phyloP scores from a whole-genome alignment of 2,797 vertebrate species.

The Alca torda region DNA sequence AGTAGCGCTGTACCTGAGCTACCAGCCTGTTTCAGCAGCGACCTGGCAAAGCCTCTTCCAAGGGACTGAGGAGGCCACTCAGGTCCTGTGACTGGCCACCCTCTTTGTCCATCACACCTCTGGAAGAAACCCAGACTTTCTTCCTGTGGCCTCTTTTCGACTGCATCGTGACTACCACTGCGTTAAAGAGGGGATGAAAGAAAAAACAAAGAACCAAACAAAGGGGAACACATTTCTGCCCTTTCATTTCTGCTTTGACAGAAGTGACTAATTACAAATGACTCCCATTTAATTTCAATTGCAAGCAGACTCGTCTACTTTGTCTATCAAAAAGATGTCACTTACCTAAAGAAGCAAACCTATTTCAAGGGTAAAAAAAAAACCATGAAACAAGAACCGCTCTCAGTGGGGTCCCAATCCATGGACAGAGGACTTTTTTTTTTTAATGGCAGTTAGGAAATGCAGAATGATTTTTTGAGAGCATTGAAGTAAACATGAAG shows the following conservation, averaged over 20 bases:
- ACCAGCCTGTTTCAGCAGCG: neutral
- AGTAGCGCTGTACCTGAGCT: neutral
- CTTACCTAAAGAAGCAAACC: neutral
- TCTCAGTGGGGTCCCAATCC: neutral
- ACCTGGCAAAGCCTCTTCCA: neutral
- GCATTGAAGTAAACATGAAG: neutral
- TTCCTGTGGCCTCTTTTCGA: neutral
- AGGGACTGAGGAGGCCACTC: neutral
- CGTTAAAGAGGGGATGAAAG: rapidly evolving
- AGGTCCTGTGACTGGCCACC: neutral
- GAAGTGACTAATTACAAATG: neutral
- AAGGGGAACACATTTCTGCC: neutral
- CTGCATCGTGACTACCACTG: neutral
- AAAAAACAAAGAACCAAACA: neutral
- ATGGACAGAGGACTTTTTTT: neutral
- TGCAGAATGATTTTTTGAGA: neutral
- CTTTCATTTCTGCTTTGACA: neutral
- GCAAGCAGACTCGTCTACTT: neutral
- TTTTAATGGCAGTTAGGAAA: neutral
- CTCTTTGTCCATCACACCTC: neutral
- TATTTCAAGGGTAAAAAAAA: neutral
- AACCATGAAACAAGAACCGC: neutral
- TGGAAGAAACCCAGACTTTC: neutral
- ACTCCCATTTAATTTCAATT: neutral
- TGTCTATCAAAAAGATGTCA: neutral